Percentiles rank a stretch among this genome's conserved stretches.
Conservation (phyloP, 2,113 vertebrate species). For the Corvus hawaiiensis region DNA sequence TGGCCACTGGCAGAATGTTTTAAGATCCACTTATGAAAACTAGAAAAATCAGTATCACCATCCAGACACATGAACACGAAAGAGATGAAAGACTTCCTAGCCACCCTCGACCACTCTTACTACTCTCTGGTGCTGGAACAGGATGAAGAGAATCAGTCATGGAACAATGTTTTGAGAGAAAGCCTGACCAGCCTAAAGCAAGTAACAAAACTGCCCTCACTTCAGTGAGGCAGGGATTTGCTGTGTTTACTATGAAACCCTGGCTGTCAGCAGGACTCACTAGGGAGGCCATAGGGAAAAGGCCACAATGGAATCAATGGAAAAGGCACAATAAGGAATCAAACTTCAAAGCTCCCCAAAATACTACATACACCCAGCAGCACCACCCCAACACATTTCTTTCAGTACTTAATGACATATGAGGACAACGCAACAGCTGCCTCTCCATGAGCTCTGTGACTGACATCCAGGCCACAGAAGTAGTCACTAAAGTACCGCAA, state of each 20-base stretch:
- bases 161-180: constrained; percentile 15
- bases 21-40: not conserved
- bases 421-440: not conserved
- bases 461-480: not conserved
- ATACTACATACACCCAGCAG: not conserved
- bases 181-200: not conserved
- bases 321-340: not conserved
- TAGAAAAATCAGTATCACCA: constrained; percentile 11
- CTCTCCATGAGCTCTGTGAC: not conserved
- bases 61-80: not conserved
- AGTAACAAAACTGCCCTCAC: not conserved
- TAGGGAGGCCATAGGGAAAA: not conserved
- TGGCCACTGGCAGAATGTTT: not conserved
- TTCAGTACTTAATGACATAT: not conserved
- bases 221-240: not conserved
- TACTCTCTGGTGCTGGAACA: constrained; percentile 4
- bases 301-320: not conserved
- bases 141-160: constrained; percentile 35
- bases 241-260: not conserved
- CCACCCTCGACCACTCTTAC: not conserved
- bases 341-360: constrained; percentile 13
- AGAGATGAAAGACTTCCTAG: constrained; percentile 24
- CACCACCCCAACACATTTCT: not conserved
- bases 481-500: not conserved
- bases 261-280: not conserved